Evolutionary conservation across 64 coral and sea anemone species (phyloP), one percentile per base, ranked within the genome.

Genomic region (Orbicella faveolata): DNA sequence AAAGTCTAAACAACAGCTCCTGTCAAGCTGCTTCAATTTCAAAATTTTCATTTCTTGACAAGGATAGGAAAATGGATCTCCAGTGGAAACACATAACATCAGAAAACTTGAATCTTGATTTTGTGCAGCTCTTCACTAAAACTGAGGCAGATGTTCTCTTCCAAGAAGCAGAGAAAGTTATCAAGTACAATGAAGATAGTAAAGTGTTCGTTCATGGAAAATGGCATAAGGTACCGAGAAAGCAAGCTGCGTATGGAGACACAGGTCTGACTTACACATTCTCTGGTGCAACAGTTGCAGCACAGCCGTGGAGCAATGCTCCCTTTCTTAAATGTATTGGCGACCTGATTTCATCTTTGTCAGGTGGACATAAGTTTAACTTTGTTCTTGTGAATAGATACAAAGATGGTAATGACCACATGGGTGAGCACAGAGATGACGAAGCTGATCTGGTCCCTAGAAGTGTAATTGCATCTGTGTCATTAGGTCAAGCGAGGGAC

Each of bases 321-420:
- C 91, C 88, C 72, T 90, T 94, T 52, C 69, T 97, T 0, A 88
- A 94, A 55, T 53, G 73, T 15, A 33, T 97, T 20, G 48, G 89
- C 39, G 77, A 94, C 61, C 15, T 90, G 9, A 57, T 97, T 35
- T 25, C 78, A 34, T 66, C 77, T 17, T 44, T 82, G 33, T 90
- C 92, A 48, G 65, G 39, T 25, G 93, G 89, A 48, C 88, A 81
- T 18, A 44, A 30, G 37, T 97, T 97, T 83, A 97, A 97, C 79
- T 97, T 97, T 91, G 95, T 97, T 39, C 92, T 97, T 72, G 88
- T 97, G 52, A 97, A 97, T 83, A 89, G 95, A 23, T 97, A 97
- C 77, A 94, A 97, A 25, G 95, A 97, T 79, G 95, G 95, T 30
- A 88, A 63, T 73, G 95, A 97, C 73, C 92, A 97, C 23, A 97